Conservation (phyloP, 2,797 vertebrate genomes). For the Anisognathus igniventris region DNA sequence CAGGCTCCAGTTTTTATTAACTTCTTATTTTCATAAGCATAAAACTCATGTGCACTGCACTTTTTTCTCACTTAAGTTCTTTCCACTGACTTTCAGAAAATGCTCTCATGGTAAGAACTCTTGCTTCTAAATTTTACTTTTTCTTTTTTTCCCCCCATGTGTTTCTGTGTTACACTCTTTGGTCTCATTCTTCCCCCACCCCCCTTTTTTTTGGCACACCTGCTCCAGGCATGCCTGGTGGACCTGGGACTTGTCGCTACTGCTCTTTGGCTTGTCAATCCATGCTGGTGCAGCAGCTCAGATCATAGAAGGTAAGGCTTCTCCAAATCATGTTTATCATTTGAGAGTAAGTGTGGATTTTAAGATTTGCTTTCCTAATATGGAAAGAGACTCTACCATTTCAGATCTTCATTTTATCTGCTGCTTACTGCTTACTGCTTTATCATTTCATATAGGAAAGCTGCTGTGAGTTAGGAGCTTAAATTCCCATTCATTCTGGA, state of each 20-base stretch:
- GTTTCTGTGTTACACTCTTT: background rate
- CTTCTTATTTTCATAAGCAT: constrained; percentile 7
- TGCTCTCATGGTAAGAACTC: constrained; percentile 63
- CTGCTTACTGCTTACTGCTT: background rate
- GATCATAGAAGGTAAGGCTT: constrained; percentile 72
- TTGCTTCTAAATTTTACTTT: background rate
- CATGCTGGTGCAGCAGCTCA: constrained; percentile 38
- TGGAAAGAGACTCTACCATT: background rate
- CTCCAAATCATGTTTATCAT: background rate
- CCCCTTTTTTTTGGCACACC: background rate
- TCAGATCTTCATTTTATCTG: background rate
- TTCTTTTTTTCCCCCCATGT: background rate
- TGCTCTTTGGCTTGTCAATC: constrained; percentile 45
- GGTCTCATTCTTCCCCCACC: background rate
- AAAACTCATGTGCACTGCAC: background rate
- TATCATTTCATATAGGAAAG: background rate
- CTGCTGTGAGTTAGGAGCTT: background rate
- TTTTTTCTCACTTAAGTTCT: background rate
- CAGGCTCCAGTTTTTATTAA: constrained; percentile 32
- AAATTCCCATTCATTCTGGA: background rate
- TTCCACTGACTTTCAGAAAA: constrained; percentile 42
- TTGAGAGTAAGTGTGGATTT: background rate
- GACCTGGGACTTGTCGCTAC: constrained; percentile 37
- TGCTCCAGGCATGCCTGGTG: constrained; percentile 40
- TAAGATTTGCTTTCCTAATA: background rate